Evolutionary conservation across 2,113 vertebrate species (phyloP).

Genomic region (Odocoileus hemionus): DNA sequence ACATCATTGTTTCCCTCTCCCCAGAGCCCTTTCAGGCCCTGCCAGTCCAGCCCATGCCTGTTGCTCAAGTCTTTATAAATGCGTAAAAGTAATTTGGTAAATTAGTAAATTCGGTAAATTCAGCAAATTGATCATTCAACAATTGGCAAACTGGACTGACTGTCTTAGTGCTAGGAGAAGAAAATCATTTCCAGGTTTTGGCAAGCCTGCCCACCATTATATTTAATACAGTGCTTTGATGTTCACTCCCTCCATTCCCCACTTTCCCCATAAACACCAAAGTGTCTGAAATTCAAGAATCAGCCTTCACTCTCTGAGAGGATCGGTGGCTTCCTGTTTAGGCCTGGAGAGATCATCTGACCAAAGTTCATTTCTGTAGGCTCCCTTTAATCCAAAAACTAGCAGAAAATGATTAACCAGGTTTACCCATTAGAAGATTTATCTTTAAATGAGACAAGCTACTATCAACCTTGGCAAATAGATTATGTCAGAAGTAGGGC

Average conservation of each 20-base stretch:
- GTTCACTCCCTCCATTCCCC: neutral
- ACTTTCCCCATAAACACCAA: neutral
- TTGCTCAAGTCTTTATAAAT: conserved; percentile 37
- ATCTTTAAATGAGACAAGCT: neutral
- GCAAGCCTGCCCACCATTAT: neutral
- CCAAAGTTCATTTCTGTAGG: neutral
- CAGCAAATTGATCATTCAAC: conserved; percentile 34
- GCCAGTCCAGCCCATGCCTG: neutral
- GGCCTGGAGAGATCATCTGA: neutral
- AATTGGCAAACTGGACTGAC: neutral
- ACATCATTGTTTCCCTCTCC: neutral
- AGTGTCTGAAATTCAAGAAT: neutral
- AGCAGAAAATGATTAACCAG: neutral
- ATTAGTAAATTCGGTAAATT: conserved; percentile 32
- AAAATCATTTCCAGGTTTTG: conserved; percentile 5
- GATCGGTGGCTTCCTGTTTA: neutral
- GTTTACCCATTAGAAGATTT: neutral
- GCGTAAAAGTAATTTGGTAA: conserved; percentile 30
- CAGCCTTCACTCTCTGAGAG: neutral
- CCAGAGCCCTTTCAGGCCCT: neutral
- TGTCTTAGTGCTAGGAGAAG: neutral
- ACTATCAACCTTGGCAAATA: neutral
- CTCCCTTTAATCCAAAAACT: neutral
- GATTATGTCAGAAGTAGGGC: neutral
- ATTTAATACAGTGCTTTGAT: neutral